Percentiles rank a stretch among this genome's conserved stretches.
These are phyloP conservation scores for Antheraea pernyi DNA, from an alignment of 1,140 invertebrate species.

Conservation along the genomic window DNA sequence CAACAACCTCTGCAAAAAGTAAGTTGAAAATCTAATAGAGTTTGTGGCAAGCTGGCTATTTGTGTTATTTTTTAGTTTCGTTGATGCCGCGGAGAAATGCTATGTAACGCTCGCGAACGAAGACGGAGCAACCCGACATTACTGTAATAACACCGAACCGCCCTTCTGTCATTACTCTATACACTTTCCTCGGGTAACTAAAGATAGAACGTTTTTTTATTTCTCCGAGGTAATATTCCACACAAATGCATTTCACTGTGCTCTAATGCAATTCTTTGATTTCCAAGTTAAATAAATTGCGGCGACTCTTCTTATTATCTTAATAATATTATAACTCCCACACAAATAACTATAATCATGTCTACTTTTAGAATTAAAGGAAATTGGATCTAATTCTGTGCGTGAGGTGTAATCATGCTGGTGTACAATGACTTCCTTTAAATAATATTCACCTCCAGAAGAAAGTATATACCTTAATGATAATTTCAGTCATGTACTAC, in stretches of 20 bases:
- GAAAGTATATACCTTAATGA: background rate
- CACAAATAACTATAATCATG: background rate
- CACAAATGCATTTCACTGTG: slow-evolving; percentile 31
- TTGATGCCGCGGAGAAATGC: slow-evolving; percentile 57
- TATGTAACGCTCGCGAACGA: slow-evolving; percentile 64
- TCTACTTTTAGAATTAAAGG: background rate
- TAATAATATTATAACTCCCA: background rate
- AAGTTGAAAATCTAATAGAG: slow-evolving; percentile 73
- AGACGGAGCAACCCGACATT: slow-evolving; percentile 64
- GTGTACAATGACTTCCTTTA: background rate
- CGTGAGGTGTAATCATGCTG: background rate
- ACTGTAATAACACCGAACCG: slow-evolving; percentile 65
- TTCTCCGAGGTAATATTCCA: slow-evolving; percentile 35
- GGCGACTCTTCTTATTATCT: slow-evolving; percentile 1
- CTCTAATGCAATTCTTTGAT: slow-evolving; percentile 3
- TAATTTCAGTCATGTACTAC: background rate
- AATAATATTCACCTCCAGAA: background rate
- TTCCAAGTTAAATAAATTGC: background rate
- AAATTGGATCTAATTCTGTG: background rate
- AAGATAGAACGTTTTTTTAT: slow-evolving; percentile 40
- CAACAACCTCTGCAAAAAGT: slow-evolving; percentile 68
- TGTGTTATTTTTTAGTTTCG: slow-evolving; percentile 67
- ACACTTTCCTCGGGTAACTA: slow-evolving; percentile 54
- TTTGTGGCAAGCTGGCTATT: slow-evolving; percentile 66
- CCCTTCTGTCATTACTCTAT: slow-evolving; percentile 67